These are phyloP conservation scores for Drosophila seclusa DNA, from an alignment of 2,888 invertebrate genomes.

Conservation along the genomic window DNA sequence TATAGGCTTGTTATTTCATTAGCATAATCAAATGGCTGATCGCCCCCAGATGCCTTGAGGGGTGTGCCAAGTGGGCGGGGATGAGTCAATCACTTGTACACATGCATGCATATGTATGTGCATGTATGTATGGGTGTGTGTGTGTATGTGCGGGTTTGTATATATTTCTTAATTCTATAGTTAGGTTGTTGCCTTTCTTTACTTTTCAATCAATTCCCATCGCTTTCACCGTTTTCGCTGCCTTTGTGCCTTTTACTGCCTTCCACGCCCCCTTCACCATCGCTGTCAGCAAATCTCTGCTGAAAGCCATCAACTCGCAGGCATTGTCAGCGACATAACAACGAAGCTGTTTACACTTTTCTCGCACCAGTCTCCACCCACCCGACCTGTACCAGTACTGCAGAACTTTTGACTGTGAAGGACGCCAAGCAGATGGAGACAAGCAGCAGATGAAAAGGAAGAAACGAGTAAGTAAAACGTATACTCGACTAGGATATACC, in stretches of 20 bases:
- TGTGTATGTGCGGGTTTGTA: background rate
- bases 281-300: conserved; percentile 67
- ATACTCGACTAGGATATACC: background rate
- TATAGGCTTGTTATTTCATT: conserved; percentile 78
- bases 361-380: conserved; percentile 9
- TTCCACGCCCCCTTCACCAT: conserved; percentile 12
- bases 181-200: conserved; percentile 60
- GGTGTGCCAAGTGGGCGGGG: background rate
- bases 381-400: conserved; percentile 3
- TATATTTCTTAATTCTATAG: conserved; percentile 59
- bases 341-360: conserved; percentile 75
- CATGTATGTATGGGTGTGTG: background rate
- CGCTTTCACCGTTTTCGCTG: conserved; percentile 69
- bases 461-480: background rate
- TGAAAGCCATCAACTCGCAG: conserved; percentile 76
- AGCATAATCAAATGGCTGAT: conserved; percentile 73
- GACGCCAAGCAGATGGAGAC: conserved; percentile 5
- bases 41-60: conserved; percentile 21
- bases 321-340: conserved; percentile 77
- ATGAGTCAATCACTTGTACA: conserved; percentile 9
- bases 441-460: background rate
- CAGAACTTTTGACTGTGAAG: conserved; percentile 21
- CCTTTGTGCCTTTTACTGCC: conserved; percentile 72
- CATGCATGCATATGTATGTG: background rate
- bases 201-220: conserved; percentile 77